These are phyloP conservation scores for Machaerirhynchus nigripectus DNA, from an alignment of 2,113 vertebrate species.

Conservation along the genomic window DNA sequence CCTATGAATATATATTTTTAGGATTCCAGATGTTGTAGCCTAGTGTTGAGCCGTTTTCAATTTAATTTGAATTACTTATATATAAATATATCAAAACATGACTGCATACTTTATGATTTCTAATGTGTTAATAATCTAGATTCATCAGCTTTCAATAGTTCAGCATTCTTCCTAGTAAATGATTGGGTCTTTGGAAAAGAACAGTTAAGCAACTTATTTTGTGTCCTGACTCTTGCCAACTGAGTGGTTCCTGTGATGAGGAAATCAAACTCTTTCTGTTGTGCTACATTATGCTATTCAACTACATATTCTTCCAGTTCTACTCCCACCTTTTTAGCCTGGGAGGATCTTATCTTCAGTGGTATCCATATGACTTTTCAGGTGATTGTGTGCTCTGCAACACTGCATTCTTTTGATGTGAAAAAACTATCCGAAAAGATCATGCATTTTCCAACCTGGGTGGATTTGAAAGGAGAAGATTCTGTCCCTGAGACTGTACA, in stretches of 20 bases:
- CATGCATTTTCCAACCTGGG: constrained; percentile 99
- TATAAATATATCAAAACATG: not conserved
- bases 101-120: not conserved
- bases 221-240: not conserved
- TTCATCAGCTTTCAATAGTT: not conserved
- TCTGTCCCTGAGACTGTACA: constrained; percentile 96
- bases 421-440: constrained; percentile 98
- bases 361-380: constrained; percentile 8
- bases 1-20: not conserved
- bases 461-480: constrained; percentile 97
- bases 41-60: not conserved
- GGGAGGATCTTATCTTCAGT: not conserved
- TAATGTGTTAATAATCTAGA: not conserved
- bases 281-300: not conserved
- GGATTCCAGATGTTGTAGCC: not conserved
- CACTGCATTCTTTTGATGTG: constrained; percentile 96
- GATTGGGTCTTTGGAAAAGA: not conserved
- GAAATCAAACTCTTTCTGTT: not conserved
- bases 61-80: not conserved
- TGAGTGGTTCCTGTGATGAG: not conserved
- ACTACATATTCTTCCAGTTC: not conserved
- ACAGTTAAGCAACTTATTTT: not conserved
- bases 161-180: not conserved
- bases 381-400: constrained; percentile 98
- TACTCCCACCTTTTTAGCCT: not conserved